Base-by-base conservation (phyloP, 2,113 vertebrate species). In the Ciconia boyciana region DNA sequence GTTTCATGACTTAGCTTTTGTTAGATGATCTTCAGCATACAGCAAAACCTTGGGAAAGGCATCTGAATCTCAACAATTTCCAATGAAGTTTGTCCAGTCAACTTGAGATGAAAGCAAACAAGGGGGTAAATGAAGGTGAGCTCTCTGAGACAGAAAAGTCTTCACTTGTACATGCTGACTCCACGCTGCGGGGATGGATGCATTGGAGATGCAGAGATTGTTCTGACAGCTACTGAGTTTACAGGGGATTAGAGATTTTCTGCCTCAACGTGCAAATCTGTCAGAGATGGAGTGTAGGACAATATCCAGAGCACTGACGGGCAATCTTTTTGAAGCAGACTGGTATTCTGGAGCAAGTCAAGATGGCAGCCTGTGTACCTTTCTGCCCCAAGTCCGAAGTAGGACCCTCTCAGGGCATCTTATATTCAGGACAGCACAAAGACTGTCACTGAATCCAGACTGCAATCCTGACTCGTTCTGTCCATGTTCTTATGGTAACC, bases 351-450 rank as follows among this genome's bases (percentile, higher is more conserved):
- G 17, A 87, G 80, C 55, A 86, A 61, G 29, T 70, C 36, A 72
- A 22, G 66, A 54, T 10, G 14, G 26, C 3, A 4, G 39, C 32
- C 46, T 41, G 61, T 0, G 0, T 28, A 41, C 17, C 5, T 6
- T 51, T 44, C n/a, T 87, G 18, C 32, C 54, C 48, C 24, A 43
- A 34, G 19, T 48, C 68, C 49, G 83, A 83, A 52, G 26, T 1
- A 81, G 39, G 41, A 46, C 7, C 5, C 10, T 68, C 57, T 84
- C 36, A 15, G 61, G 39, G 22, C 25, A 20, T 52, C 6, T 58
- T 41, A 13, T 2, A 24, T 54, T 57, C 32, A 55, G 39, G 25
- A 36, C n/a, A 55, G 39, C 20, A 32, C 36, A 34, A 84, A 76
- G 3, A 15, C 29, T 57, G 22, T 55, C 28, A 36, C n/a, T 82